Conservation (phyloP, 2,888 invertebrate species). For the Chorisops tibialis region DNA sequence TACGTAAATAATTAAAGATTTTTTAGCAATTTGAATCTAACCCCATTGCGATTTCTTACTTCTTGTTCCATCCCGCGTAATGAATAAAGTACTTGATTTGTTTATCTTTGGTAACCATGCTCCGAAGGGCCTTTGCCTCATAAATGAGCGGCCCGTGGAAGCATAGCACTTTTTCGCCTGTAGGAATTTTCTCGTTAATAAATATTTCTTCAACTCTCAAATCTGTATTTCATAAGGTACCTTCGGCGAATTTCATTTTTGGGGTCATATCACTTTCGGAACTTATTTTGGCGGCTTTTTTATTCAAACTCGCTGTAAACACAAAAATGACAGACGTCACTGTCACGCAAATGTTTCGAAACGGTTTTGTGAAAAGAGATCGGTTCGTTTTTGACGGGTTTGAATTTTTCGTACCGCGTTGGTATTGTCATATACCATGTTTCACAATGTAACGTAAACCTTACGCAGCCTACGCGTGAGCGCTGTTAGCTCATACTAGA, state of each 20-base stretch:
- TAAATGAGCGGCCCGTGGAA: constrained; percentile 95
- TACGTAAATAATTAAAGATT: not conserved
- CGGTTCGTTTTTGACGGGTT: no score
- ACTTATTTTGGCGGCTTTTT: constrained; percentile 38
- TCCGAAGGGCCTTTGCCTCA: constrained; percentile 92
- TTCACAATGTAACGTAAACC: no score
- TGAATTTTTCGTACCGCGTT: not conserved
- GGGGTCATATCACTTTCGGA: constrained; percentile 41
- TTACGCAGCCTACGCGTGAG: no score
- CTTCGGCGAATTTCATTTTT: constrained; percentile 71
- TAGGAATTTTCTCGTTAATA: not conserved
- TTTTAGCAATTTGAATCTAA: constrained; percentile 4
- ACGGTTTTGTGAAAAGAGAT: not conserved
- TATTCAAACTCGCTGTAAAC: not conserved
- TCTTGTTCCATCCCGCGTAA: constrained; percentile 98
- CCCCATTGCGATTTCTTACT: constrained; percentile 59
- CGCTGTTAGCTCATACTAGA: no score
- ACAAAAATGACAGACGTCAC: constrained; percentile 7
- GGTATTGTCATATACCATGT: no score
- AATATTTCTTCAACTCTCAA: constrained; percentile 3
- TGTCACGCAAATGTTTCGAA: not conserved
- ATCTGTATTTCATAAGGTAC: constrained; percentile 49
- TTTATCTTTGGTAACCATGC: constrained; percentile 78
- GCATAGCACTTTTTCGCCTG: constrained; percentile 87
- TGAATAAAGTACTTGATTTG: constrained; percentile 89